A percentile compares a stretch with the other conserved stretches of the same genome.
phyloP scores from a whole-genome alignment of 2,113 vertebrate species.

The Aythya baeri region DNA sequence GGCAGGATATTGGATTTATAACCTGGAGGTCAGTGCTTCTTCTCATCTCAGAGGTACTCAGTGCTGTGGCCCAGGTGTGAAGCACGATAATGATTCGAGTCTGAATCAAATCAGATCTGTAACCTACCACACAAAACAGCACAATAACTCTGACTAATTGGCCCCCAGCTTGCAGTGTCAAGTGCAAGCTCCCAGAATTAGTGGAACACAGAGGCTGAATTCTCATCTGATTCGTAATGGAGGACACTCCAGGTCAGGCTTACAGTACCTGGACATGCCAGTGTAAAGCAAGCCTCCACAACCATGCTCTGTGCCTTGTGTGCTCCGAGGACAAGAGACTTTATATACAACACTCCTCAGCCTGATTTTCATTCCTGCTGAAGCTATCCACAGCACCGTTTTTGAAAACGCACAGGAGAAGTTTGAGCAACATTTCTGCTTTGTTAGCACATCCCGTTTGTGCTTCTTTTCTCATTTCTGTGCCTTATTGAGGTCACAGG shows the following conservation, averaged over 20 bases:
- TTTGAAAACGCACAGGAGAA: not conserved
- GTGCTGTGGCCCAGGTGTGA: not conserved
- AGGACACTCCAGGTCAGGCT: not conserved
- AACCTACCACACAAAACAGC: not conserved
- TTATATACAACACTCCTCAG: not conserved
- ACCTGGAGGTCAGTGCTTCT: not conserved
- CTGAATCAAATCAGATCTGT: not conserved
- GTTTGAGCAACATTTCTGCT: slow-evolving; percentile 34
- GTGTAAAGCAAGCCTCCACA: not conserved
- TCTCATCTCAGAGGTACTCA: not conserved
- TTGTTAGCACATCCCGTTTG: slow-evolving; percentile 31
- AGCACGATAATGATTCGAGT: not conserved
- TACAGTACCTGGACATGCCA: not conserved
- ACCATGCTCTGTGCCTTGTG: not conserved
- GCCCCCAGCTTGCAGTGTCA: not conserved
- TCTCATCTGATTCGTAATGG: not conserved
- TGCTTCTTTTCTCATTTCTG: slow-evolving; percentile 39
- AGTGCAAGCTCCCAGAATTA: not conserved
- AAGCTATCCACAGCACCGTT: not conserved
- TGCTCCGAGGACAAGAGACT: not conserved
- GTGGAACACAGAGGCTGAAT: not conserved
- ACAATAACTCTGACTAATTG: not conserved
- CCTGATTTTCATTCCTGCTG: not conserved
- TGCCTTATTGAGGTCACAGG: slow-evolving; percentile 50
- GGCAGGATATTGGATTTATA: not conserved